phyloP scores from a whole-genome alignment of 2,888 invertebrate species.

The Blastobasis lacticolella region DNA sequence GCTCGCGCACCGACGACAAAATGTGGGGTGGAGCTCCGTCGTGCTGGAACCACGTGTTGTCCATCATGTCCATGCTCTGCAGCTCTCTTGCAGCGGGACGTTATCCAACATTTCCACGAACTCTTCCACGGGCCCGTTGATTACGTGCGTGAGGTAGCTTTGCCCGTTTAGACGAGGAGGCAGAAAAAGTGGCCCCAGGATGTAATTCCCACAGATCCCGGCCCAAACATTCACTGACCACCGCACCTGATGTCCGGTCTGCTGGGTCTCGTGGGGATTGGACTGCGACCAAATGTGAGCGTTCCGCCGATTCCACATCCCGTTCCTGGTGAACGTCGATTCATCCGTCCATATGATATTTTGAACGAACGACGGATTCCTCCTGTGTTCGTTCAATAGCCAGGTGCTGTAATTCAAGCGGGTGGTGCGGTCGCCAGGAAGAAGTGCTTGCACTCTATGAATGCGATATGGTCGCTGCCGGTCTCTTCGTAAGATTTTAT shows the following conservation, averaged over 20 bases:
- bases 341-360: constrained; percentile 10
- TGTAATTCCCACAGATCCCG: constrained; percentile 4
- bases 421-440: constrained; percentile 1
- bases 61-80: too few relatives aligned
- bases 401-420: constrained; percentile 2
- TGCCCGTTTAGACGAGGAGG: constrained; percentile 1
- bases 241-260: constrained; percentile 4
- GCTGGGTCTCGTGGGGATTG: constrained; percentile 3
- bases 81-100: too few relatives aligned
- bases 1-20: too few relatives aligned
- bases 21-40: too few relatives aligned
- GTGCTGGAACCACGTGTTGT: too few relatives aligned
- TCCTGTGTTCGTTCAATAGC: too few relatives aligned
- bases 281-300: neutral
- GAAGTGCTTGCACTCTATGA: constrained; percentile 4
- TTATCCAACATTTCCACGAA: too few relatives aligned
- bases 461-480: constrained; percentile 2
- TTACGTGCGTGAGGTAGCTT: constrained; percentile 1
- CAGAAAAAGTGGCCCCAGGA: constrained; percentile 5
- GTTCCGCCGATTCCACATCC: constrained; percentile 9
- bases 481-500: constrained; percentile 1
- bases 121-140: too few relatives aligned
- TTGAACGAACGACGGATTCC: constrained; percentile 2
- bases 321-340: constrained; percentile 9
- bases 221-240: constrained; percentile 9